These are phyloP conservation scores for Laupala kohalensis DNA, from an alignment of 1,140 invertebrate species.

Conservation along the genomic window DNA sequence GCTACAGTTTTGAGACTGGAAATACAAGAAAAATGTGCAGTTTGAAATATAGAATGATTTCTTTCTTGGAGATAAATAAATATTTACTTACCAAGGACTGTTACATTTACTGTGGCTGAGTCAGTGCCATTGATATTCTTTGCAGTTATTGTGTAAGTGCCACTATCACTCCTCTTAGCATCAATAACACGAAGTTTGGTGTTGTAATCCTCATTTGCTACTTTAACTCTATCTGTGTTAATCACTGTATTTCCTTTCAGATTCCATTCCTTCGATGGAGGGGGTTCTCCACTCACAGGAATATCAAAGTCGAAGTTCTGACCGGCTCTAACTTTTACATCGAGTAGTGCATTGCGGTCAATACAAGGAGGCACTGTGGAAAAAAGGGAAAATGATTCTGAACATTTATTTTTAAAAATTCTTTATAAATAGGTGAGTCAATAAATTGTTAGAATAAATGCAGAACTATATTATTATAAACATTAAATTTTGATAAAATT, in stretches of 20 bases:
- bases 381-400: constrained; percentile 14
- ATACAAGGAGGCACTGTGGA: constrained; percentile 73
- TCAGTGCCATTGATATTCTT: constrained; percentile 88
- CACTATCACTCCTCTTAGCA: constrained; percentile 78
- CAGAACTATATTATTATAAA: background rate
- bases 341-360: constrained; percentile 80
- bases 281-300: constrained; percentile 86
- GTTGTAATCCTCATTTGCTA: constrained; percentile 71
- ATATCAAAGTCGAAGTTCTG: constrained; percentile 88
- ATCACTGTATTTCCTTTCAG: constrained; percentile 67
- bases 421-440: background rate
- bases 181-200: constrained; percentile 79
- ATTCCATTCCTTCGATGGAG: constrained; percentile 85
- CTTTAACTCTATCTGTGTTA: constrained; percentile 68
- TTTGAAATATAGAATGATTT: too few species aligned
- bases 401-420: background rate
- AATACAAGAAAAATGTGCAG: too few species aligned
- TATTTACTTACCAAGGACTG: constrained; percentile 49
- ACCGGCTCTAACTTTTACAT: constrained; percentile 85
- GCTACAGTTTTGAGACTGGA: too few species aligned
- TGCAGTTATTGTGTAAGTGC: constrained; percentile 75
- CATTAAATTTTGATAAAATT: too few species aligned
- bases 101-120: constrained; percentile 72
- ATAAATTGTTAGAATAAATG: background rate
- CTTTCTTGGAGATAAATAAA: too few species aligned